Evolutionary conservation across 2,797 vertebrate species (phyloP), one percentile per base, ranked within the genome.

Genomic region (Syndactyla subalaris): DNA sequence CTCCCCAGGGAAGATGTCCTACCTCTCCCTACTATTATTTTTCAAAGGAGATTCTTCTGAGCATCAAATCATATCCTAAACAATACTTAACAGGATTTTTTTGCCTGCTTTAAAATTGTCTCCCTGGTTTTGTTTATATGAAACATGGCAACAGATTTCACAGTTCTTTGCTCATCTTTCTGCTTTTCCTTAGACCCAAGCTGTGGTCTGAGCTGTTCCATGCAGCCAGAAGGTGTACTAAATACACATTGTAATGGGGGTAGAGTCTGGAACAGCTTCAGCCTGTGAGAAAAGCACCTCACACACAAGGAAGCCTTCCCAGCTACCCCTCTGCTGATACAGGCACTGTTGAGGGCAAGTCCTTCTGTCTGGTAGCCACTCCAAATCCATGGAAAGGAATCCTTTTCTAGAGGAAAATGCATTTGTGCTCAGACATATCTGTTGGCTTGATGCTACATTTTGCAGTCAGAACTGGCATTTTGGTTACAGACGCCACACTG

Each of bases 351-450:
- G 34, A 0, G 2, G 27, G 15, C 34, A 46, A 58, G 57, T 24
- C 29, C 1, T 48, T 41, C 22, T 87, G 6, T 38, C 8, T 43
- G 70, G 30, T 26, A 77, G 30, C 39, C 7, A 10, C 58, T 71
- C 74, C 71, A 59, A 86, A 74, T 36, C 36, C n/a, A 55, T 57
- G 16, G 41, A 77, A 67, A 41, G 3, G 3, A 63, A 2, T 32
- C 0, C 7, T 61, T 71, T 83, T 59, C 22, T 63, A 8, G 39
- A 63, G 57, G 43, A 84, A 61, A 88, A 43, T 21, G 45, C 4
- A 7, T 14, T 52, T 51, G 38, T 4, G 5, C 52, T 73, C 68
- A 51, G 12, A 38, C 0, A 0, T 5, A 6, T n/a, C 43, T 24
- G 0, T 57, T 72, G 65, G 22, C n/a, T 52, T 39, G 67, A 39